phyloP scores from a whole-genome alignment of 1,140 invertebrate species.

The Pararge aegeria region DNA sequence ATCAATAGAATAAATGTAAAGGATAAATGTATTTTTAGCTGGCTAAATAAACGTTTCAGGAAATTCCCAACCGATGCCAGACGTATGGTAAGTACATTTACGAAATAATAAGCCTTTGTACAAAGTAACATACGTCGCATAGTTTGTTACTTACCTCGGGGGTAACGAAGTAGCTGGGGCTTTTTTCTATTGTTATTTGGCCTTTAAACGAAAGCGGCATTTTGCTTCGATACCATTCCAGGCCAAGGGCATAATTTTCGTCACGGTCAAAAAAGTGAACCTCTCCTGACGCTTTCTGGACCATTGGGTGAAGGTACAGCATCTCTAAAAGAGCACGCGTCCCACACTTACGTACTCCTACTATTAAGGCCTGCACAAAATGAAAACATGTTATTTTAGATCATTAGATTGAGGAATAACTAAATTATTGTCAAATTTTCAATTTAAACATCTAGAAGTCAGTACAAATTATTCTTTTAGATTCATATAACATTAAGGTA shows the following conservation, averaged over 20 bases:
- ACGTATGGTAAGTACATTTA: slow-evolving; percentile 7
- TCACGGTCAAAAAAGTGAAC: slow-evolving; percentile 97
- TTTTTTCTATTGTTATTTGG: slow-evolving; percentile 98
- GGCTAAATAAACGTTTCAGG: background rate
- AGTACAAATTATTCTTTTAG: no score
- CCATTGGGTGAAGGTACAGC: slow-evolving; percentile 94
- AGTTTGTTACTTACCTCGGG: slow-evolving; percentile 86
- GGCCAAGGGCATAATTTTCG: slow-evolving; percentile 92
- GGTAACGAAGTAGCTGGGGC: slow-evolving; percentile 98
- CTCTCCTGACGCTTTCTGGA: slow-evolving; percentile 95
- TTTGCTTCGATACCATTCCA: slow-evolving; percentile 95
- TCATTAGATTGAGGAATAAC: no score
- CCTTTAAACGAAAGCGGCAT: slow-evolving; percentile 95
- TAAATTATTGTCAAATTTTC: no score
- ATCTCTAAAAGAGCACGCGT: slow-evolving; percentile 96
- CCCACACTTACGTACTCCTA: slow-evolving; percentile 96
- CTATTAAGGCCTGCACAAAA: slow-evolving; percentile 89
- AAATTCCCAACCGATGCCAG: background rate
- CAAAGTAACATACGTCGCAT: slow-evolving; percentile 3
- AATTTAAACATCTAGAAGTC: no score
- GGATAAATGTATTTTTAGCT: no score
- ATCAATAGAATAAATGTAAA: no score
- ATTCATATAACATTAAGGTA: no score
- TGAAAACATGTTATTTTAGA: slow-evolving; percentile 12
- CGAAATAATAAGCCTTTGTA: slow-evolving; percentile 6